These are phyloP conservation scores for Scolopax mira DNA, from an alignment of 2,113 vertebrate genomes.

Conservation along the genomic window DNA sequence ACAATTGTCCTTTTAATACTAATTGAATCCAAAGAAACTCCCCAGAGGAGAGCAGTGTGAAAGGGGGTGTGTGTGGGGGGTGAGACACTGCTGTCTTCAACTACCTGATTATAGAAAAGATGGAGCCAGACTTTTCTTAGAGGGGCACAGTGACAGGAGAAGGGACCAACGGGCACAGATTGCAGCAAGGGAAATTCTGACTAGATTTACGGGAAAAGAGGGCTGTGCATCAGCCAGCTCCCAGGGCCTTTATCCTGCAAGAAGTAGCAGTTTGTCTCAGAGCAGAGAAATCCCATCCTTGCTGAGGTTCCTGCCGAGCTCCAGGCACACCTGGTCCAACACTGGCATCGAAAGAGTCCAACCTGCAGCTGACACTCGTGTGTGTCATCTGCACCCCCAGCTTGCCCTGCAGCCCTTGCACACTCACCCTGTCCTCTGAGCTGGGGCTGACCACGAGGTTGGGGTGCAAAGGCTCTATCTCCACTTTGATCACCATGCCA, in stretches of 20 bases:
- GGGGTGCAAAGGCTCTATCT: background rate
- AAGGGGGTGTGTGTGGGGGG: background rate
- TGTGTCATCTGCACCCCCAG: background rate
- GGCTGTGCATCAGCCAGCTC: background rate
- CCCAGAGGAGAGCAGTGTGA: background rate
- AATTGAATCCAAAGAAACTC: background rate
- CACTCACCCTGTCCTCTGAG: conserved; percentile 20
- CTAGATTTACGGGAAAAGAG: background rate
- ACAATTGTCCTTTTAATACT: background rate
- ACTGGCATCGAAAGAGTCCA: background rate
- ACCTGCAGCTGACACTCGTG: background rate
- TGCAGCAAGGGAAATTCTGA: background rate
- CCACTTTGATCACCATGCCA: conserved; percentile 13
- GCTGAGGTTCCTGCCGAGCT: background rate
- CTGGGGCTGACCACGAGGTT: background rate
- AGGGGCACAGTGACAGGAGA: background rate
- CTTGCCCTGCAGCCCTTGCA: background rate
- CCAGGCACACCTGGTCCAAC: background rate
- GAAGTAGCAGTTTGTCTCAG: background rate
- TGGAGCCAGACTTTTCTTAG: background rate
- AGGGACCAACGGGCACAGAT: background rate
- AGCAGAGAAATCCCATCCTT: background rate
- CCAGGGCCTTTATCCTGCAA: background rate
- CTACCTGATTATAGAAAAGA: background rate
- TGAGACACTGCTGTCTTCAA: background rate